Conservation (phyloP, 2,797 vertebrate genomes). For the Sarcophilus harrisii region DNA sequence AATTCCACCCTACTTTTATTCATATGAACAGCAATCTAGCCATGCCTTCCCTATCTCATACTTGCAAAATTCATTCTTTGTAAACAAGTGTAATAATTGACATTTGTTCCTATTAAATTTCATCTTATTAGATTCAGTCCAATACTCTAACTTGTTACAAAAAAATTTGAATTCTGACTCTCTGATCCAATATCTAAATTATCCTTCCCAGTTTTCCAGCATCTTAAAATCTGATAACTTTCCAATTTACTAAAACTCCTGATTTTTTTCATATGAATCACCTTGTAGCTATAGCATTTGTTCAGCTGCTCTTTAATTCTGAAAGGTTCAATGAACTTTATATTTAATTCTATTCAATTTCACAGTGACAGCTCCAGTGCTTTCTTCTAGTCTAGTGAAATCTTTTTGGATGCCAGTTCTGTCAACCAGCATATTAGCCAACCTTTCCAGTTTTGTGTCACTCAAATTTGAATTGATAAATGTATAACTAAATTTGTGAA, state of each 20-base stretch:
- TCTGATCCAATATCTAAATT: background rate
- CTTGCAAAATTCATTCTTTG: background rate
- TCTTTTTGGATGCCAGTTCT: background rate
- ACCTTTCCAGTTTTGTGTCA: background rate
- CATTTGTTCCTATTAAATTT: background rate
- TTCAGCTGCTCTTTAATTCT: background rate
- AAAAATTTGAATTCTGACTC: background rate
- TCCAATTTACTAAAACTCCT: background rate
- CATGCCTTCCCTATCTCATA: background rate
- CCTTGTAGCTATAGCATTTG: background rate
- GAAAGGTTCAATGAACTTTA: background rate
- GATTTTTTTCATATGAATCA: background rate
- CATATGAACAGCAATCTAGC: background rate
- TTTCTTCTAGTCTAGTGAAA: background rate
- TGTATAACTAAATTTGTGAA: background rate
- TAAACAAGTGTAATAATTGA: background rate
- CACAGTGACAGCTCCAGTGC: background rate
- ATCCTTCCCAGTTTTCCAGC: background rate
- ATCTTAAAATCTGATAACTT: background rate
- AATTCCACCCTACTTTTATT: background rate
- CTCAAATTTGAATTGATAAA: background rate
- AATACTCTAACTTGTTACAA: background rate
- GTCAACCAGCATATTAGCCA: background rate
- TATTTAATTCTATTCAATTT: background rate
- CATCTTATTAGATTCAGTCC: background rate